Evolutionary conservation across 2,888 invertebrate species (phyloP), one percentile per base, ranked within the genome.

Genomic region (Odontothrips loti): DNA sequence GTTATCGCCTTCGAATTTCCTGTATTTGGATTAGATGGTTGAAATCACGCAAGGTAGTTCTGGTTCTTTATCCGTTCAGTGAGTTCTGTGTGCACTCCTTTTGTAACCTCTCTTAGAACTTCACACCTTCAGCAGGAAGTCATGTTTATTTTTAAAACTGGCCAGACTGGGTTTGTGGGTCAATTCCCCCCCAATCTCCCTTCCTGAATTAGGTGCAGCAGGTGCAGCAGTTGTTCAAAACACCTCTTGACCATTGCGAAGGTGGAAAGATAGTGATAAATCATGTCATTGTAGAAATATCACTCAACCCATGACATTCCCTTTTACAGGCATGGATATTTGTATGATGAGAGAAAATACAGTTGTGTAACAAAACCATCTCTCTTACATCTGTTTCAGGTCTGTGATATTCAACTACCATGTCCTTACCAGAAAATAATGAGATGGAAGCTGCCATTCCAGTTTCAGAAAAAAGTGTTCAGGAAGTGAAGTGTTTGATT

Each of bases 61-160:
- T n/a, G n/a, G n/a, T 43, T 43, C 34, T 4, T 43, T 4, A 6
- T 43, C 34, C 34, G 6, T 43, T 43, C 34, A 43, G 6, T 43
- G 34, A 43, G 34, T 43, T 4, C 34, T 43, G 6, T 43, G 34
- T 43, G 34, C 34, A 6, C 34, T 43, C 34, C 34, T 43, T 43
- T 43, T 17, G 11, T 58, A 58, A 58, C 58, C 58, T 58, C 17
- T 15, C n/a, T 51, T 6, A 20, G 58, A 0, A n/a, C 17, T 17
- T 17, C 20, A 51, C 51, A 20, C 51, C 51, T 43, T 2, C 34
- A 2, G 51, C 51, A 51, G 51, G 12, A 20, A 23, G 68, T 11
- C 10, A 68, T 9, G 68, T 75, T 27, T 75, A 75, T 75, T 75
- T 75, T 75, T 75, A 75, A 75, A 27, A 23, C 68, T 27, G 68